Base-by-base conservation (phyloP, 2,113 vertebrate genomes). In the Aegypius monachus region DNA sequence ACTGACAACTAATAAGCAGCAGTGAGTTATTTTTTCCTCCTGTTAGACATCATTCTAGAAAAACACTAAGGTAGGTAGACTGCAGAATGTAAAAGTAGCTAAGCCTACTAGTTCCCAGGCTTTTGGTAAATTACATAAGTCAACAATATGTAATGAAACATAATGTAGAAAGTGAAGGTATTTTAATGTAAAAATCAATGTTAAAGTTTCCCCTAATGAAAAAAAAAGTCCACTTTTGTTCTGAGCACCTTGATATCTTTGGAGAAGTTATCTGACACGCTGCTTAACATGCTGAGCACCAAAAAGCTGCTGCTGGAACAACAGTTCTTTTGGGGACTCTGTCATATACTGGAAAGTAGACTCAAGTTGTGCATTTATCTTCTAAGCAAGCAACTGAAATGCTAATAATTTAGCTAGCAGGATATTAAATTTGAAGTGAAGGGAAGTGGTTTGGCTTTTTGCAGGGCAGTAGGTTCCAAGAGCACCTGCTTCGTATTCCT, bases 91-190 rank as follows among this genome's bases (percentile, higher is more conserved):
- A 21, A 21, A 12, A 29, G 32, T 0, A 50, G 27, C 56, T 55
- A 68, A 71, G 48, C 36, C 58, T 55, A 25, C 19, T 45, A 16
- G 9, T 3, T 45, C 40, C 66, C 53, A 68, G 36, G 1, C 17
- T 34, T 48, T 2, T 0, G 7, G 9, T 4, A 32, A 65, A 50
- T 6, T 9, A 29, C 10, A 1, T 1, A 17, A 67, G 3, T 10
- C 29, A 79, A n/a, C 29, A 78, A 9, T 4, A 26, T 2, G 1
- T 16, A 43, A 48, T 23, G 20, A 26, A 47, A 48, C 6, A 32
- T 2, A 18, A 52, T 0, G 4, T 10, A 73, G 32, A 34, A 12
- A 50, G 5, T 17, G 21, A 77, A 81, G n/a, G 17, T 7, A 21
- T 19, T 68, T 52, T 3, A 50, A 55, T 5, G 5, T 0, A 9